A percentile compares a stretch with the other conserved stretches of the same genome.
These are phyloP conservation scores for Notoglanidium macrostoma DNA, from an alignment of 2,797 vertebrate species.

Conservation along the genomic window DNA sequence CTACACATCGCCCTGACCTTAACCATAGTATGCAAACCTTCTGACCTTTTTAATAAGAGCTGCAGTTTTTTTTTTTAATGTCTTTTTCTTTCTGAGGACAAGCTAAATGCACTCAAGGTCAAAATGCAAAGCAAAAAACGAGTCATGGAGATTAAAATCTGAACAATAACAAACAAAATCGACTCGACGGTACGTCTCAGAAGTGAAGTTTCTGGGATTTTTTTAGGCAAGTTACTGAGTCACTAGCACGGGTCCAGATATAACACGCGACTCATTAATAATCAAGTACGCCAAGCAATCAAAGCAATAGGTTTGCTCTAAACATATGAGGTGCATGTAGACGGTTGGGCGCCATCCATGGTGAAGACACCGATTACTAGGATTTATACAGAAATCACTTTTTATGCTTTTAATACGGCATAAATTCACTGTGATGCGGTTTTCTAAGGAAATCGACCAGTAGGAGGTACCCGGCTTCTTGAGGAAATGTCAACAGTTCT, in stretches of 20 bases:
- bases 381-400: neutral
- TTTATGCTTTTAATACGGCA: neutral
- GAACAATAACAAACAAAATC: neutral
- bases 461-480: neutral
- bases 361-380: neutral
- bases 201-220: neutral
- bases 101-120: conserved; percentile 4
- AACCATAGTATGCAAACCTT: neutral
- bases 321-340: neutral
- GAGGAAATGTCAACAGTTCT: neutral
- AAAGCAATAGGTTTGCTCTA: neutral
- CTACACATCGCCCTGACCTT: neutral
- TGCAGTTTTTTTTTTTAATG: neutral
- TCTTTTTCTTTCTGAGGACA: too few relatives aligned
- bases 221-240: neutral
- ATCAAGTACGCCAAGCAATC: too few relatives aligned
- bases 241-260: neutral
- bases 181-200: neutral
- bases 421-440: neutral
- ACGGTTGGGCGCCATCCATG: neutral
- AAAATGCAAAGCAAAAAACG: conserved; percentile 7
- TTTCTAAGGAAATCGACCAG: neutral
- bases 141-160: neutral
- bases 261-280: neutral
- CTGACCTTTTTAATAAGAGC: neutral